Base-by-base conservation (phyloP, 2,797 vertebrate species). In the Parauchenoglanis punctatus region DNA sequence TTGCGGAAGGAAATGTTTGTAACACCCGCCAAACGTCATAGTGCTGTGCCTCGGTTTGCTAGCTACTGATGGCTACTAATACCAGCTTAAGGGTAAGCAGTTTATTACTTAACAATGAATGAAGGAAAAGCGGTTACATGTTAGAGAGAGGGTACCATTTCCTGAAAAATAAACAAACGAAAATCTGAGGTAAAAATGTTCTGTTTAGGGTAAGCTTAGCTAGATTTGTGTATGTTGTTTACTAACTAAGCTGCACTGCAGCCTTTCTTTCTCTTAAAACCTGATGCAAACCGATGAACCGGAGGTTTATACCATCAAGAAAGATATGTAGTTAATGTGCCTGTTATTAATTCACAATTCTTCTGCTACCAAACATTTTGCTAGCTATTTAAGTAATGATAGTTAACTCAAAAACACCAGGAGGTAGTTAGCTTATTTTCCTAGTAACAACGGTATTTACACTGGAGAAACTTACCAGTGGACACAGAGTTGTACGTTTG, bases 11-110 rank as follows among this genome's bases (percentile, higher is more conserved):
- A 85, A 85, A 75, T 49, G 54, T 6, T 59, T 77, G 80, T 76
- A 89, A 87, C 86, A 86, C 81, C 59, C 84, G 54, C 84, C 44
- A 49, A 76, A 23, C 44, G 59, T 76, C 46, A 63, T 35, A 63
- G 77, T 85, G 44, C 49, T 76, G 31, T 76, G 35, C 44, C 15
- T 35, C 20, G 67, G 68, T 17, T n/a, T 12, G 68, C 25, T 84
- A 84, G 54, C 72, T 77, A 35, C 73, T 85, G 84, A 85, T 85
- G 84, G 84, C 72, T 65, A 63, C 46, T 17, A 25, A 76, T 31
- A 77, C 10, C 46, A 63, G 3, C 5, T 46, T 84, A 44, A 25
- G 8, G 84, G 84, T 76, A 52, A 85, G 84, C 23, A 17, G 28
- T 59, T 20, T 59, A 72, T 20, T 52, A 67, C 8, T 59, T 65